Conservation (phyloP, 1,140 invertebrate species). For the Bombus pyrosoma region DNA sequence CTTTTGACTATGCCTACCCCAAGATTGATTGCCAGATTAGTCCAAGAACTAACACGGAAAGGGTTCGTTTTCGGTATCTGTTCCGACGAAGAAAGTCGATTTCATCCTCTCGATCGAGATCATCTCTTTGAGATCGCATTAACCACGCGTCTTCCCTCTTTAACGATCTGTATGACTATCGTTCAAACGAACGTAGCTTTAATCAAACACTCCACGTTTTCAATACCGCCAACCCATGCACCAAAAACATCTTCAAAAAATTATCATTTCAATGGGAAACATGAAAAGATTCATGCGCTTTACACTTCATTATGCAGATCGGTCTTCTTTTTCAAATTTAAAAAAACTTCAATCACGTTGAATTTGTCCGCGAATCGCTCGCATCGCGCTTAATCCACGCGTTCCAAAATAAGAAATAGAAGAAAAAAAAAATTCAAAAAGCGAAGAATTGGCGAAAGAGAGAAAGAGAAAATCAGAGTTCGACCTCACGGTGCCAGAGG, state of each 20-base stretch:
- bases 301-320: too few relatives aligned
- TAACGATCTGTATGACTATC: background rate
- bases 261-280: too few relatives aligned
- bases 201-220: too few relatives aligned
- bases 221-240: too few relatives aligned
- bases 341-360: too few relatives aligned
- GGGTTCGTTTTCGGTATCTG: constrained; percentile 49
- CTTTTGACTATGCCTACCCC: constrained; percentile 54
- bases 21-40: constrained; percentile 71
- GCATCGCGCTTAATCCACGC: background rate
- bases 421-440: background rate
- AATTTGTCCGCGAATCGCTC: background rate
- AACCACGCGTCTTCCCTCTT: background rate
- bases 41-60: constrained; percentile 57
- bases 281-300: too few relatives aligned
- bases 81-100: constrained; percentile 28
- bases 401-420: background rate
- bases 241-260: too few relatives aligned
- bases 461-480: background rate
- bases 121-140: constrained; percentile 4
- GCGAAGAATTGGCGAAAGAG: background rate
- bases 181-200: background rate
- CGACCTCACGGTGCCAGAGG: background rate
- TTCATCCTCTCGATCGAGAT: constrained; percentile 38
- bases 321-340: too few relatives aligned